Conservation (phyloP, 2,113 vertebrate genomes). For the Proterorhinus semilunaris region DNA sequence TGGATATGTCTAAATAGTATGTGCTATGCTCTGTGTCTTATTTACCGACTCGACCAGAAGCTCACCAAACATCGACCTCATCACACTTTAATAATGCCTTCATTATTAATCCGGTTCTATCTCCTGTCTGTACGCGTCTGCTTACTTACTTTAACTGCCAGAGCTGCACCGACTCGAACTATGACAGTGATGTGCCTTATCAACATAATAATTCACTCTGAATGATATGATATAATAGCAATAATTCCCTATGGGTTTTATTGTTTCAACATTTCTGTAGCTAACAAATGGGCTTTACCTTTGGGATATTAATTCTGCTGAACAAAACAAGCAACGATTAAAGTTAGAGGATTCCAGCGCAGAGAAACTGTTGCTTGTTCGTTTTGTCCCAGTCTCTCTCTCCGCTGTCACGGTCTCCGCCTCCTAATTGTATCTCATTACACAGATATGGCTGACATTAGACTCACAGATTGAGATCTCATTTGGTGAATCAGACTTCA, state of each 20-base stretch:
- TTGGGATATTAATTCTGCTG: slow-evolving; percentile 24
- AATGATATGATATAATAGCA: no score
- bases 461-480: slow-evolving; percentile 60
- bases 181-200: not conserved
- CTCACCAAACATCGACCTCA: slow-evolving; percentile 34
- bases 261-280: slow-evolving; percentile 17
- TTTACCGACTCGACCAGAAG: slow-evolving; percentile 34
- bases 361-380: slow-evolving; percentile 10
- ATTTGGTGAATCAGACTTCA: slow-evolving; percentile 44
- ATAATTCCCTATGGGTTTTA: not conserved
- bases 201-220: no score
- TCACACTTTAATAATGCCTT: slow-evolving; percentile 25
- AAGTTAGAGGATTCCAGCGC: slow-evolving; percentile 13
- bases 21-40: slow-evolving; percentile 4
- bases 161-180: slow-evolving; percentile 28
- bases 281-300: slow-evolving; percentile 5
- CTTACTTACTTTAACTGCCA: slow-evolving; percentile 34
- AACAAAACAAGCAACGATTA: slow-evolving; percentile 16
- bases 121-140: not conserved
- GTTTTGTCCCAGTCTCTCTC: slow-evolving; percentile 17
- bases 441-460: slow-evolving; percentile 55
- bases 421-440: slow-evolving; percentile 67
- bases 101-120: slow-evolving; percentile 32
- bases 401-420: slow-evolving; percentile 30
- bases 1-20: no score